Evolutionary conservation across 2,888 invertebrate genomes (phyloP), one percentile per base, ranked within the genome.

Genomic region (Melieria omissa): DNA sequence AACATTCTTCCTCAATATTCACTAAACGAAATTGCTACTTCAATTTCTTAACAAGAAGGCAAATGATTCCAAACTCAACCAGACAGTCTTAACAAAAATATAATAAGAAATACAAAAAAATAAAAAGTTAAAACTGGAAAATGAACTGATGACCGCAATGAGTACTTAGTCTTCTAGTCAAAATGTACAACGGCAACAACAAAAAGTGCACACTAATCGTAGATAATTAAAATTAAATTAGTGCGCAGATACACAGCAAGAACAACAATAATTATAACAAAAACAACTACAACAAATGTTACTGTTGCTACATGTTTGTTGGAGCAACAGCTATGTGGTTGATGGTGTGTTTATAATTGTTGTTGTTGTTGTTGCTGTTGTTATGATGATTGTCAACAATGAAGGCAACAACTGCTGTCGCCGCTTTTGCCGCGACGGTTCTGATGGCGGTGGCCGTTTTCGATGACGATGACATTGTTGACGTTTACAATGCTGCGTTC

Each of bases 171-270:
- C 29, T 29, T 3, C 29, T 29, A 29, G 60, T 68, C 44, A 54
- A 45, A 61, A 54, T 42, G 61, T 16, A 60, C 42, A 60, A 62
- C 62, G 46, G 41, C 4, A 64, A 16, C 46, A 44, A 42, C 58
- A 58, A 72, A 72, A 72, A 72, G 47, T 67, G 71, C 71, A 72
- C 67, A 72, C 61, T 72, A 72, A 72, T 72, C 71, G 65, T 72
- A 67, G 66, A 67, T 72, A 72, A 72, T 72, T 72, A 72, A 72
- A 72, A 72, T 72, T 72, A 72, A 72, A 72, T 72, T 72, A 72
- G 67, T 70, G 64, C 45, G 58, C 45, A 60, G 58, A 70, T 8
- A 70, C n/a, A 60, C 42, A 69, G 62, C 16, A 62, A 61, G 29
- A 62, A 55, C 16, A 46, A 46, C n/a, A 45, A 9, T 42, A 10